These are phyloP conservation scores for Recurvirostra avosetta DNA, from an alignment of 2,113 vertebrate species.

Conservation along the genomic window DNA sequence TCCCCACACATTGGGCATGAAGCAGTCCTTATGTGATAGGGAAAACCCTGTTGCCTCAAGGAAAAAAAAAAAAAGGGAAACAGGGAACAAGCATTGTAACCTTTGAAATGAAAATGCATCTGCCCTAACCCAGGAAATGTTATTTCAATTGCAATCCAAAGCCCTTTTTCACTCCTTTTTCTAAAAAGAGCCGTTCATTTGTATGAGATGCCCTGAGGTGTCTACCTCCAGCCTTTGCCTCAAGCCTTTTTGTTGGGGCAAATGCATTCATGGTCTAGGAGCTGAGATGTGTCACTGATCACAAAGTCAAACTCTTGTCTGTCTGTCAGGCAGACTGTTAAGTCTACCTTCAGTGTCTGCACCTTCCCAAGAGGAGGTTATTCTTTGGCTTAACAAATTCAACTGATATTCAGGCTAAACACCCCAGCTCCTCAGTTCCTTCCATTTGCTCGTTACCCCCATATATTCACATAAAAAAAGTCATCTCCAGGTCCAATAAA, in stretches of 20 bases:
- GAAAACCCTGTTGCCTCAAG: background rate
- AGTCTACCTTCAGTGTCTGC: background rate
- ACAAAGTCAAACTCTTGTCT: background rate
- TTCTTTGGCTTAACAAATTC: background rate
- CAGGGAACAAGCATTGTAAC: background rate
- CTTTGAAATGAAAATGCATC: conserved; percentile 34
- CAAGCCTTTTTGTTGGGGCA: background rate
- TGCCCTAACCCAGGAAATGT: background rate
- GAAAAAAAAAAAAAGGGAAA: background rate
- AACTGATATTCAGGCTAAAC: background rate
- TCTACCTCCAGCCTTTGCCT: background rate
- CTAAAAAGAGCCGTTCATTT: background rate
- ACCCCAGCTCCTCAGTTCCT: background rate
- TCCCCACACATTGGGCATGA: background rate
- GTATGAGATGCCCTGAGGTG: background rate
- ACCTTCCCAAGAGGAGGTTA: background rate
- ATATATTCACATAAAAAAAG: background rate
- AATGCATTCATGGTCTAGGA: background rate
- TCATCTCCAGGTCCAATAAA: background rate
- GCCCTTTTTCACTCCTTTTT: background rate
- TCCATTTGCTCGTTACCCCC: background rate
- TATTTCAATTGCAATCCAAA: background rate
- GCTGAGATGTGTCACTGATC: background rate
- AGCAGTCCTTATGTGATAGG: background rate
- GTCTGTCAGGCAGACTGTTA: background rate